These are phyloP conservation scores for Tenthredo amoena DNA, from an alignment of 2,888 invertebrate genomes.

Conservation along the genomic window DNA sequence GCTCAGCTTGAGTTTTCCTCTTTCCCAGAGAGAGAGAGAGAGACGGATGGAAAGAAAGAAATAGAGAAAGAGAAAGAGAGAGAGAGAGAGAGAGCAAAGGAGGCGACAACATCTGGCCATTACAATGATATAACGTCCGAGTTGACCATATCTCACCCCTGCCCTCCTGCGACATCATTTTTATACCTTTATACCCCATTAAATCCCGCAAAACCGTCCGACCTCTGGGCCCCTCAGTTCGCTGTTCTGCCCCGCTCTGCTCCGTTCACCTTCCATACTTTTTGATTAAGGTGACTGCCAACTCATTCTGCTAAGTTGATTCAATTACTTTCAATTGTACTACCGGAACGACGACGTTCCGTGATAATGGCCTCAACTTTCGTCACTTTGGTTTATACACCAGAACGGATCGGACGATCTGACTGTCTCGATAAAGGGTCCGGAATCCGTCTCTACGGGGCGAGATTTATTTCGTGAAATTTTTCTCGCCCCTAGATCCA, in stretches of 20 bases:
- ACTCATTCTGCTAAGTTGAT: slow-evolving; percentile 42
- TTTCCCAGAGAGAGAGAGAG: not conserved
- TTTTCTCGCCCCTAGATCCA: not conserved
- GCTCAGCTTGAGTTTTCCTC: not conserved
- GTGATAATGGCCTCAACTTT: slow-evolving; percentile 48
- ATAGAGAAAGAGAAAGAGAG: not conserved
- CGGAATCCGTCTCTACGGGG: not conserved
- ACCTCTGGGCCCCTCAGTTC: slow-evolving; percentile 57
- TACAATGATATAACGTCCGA: slow-evolving; percentile 68
- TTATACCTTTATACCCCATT: slow-evolving; percentile 69
- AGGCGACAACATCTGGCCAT: slow-evolving; percentile 71
- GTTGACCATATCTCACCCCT: slow-evolving; percentile 68
- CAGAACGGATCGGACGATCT: not conserved
- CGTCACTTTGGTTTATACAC: slow-evolving; percentile 19
- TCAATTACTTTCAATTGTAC: slow-evolving; percentile 50
- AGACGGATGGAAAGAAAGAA: not conserved
- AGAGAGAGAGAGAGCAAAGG: slow-evolving; percentile 49
- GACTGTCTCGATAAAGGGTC: slow-evolving; percentile 16
- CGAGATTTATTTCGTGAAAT: not conserved
- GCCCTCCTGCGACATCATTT: slow-evolving; percentile 65
- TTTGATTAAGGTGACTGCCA: slow-evolving; percentile 47
- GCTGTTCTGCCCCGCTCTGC: not conserved
- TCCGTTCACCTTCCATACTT: slow-evolving; percentile 31
- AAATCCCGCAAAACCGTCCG: slow-evolving; percentile 66
- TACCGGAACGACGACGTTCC: slow-evolving; percentile 30